Evolutionary conservation across 2,888 invertebrate genomes (phyloP), one percentile per base, ranked within the genome.

Genomic region (Drosophila meridionalis): DNA sequence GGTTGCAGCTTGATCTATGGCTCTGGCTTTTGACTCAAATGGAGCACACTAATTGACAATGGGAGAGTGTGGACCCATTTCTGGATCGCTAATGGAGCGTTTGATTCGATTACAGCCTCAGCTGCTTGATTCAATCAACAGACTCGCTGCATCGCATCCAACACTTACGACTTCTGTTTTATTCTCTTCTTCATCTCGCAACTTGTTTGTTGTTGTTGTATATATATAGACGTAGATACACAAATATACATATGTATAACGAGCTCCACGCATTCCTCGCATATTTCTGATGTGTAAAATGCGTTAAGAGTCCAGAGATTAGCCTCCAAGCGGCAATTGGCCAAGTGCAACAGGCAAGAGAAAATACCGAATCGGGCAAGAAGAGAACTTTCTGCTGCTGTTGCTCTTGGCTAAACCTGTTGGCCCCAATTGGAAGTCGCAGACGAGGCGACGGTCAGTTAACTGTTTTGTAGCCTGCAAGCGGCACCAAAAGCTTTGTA

Each of bases 391-490:
- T 73, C 70, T 50, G 79, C n/a, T 26, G 26, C 26, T 47, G 47
- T 5, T 47, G 28, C 2, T 68, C 48, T 64, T 74, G 73, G 65
- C 47, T 60, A 81, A 85, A 83, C 85, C 85, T 77, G 85, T 87
- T 85, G 87, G 83, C 85, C 85, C 79, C 85, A 74, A 76, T 86
- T 76, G 80, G 69, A 30, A 52, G 73, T 34, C 73, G 47, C 34
- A 56, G 60, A 43, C 50, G 52, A 11, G 38, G 47, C 55, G 70
- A 53, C 86, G 86, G 88, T 85, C 88, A 87, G 80, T 71, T 87
- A 87, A 87, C 87, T 86, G 87, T 87, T 85, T 73, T 43, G 71
- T 59, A 73, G 81, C 76, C 82, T 83, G 81, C 73, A 68, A 77
- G 79, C 74, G 70, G 69, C 79, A 72, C n/a, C 67, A 63, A 76